Conservation (phyloP, 2,797 vertebrate species). For the Carduelis carduelis region DNA sequence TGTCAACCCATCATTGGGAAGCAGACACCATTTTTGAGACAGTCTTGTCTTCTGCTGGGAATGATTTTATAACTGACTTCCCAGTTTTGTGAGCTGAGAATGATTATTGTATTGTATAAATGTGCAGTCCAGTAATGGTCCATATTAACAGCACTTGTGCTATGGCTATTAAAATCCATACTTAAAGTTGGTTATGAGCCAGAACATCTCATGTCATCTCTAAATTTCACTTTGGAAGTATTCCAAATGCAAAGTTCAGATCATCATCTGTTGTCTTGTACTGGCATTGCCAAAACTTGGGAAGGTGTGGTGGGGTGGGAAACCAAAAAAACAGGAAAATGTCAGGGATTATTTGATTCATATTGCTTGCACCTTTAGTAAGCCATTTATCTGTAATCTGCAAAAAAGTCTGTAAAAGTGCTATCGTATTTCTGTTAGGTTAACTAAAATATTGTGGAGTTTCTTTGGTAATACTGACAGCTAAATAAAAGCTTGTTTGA, state of each 20-base stretch:
- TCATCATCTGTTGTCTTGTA: background rate
- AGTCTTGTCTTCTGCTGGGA: background rate
- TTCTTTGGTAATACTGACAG: conserved; percentile 35
- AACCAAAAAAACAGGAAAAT: background rate
- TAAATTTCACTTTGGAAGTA: background rate
- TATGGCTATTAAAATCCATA: background rate
- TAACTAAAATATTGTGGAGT: conserved; percentile 35
- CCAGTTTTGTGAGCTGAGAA: background rate
- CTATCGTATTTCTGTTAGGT: background rate
- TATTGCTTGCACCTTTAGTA: background rate
- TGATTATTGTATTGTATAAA: background rate
- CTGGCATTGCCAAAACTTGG: background rate
- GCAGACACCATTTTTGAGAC: background rate
- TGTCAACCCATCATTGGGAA: background rate
- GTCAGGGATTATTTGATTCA: background rate
- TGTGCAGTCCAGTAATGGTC: background rate
- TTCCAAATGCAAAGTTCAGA: background rate
- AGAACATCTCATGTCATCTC: background rate
- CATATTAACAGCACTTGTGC: background rate
- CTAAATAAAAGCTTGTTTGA: conserved; percentile 47
- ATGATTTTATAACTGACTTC: background rate
- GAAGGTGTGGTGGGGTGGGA: background rate
- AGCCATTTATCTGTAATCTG: background rate
- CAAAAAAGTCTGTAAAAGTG: conserved; percentile 1
- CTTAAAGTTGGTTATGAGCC: background rate